Conservation (phyloP, 2,113 vertebrate genomes). For the Anoplopoma fimbria region DNA sequence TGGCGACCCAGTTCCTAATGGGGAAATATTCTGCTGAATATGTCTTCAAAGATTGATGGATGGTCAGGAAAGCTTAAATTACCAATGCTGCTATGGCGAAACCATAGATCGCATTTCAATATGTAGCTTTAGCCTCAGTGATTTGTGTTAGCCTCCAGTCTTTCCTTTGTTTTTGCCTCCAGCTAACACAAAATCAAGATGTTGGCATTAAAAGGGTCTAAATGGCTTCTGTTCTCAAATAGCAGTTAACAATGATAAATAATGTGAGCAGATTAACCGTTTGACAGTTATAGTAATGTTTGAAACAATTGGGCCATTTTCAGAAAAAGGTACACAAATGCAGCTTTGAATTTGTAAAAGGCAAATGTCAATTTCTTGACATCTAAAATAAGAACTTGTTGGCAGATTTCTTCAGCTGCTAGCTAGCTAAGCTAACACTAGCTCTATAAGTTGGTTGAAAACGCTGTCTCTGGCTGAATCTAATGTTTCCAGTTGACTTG, state of each 20-base stretch:
- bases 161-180: not conserved
- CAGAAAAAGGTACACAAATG: not conserved
- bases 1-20: constrained; percentile 30
- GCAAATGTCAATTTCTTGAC: not conserved
- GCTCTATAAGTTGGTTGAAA: not conserved
- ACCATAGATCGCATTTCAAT: too few relatives aligned
- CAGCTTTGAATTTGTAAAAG: not conserved
- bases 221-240: not conserved
- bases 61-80: not conserved
- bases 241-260: not conserved
- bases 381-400: not conserved
- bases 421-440: too few relatives aligned
- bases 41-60: not conserved
- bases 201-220: not conserved
- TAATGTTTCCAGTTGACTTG: not conserved
- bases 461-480: not conserved
- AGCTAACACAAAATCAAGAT: not conserved
- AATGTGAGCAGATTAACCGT: not conserved
- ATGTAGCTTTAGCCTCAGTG: too few relatives aligned
- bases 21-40: not conserved
- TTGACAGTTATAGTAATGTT: not conserved
- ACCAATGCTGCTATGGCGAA: not conserved
- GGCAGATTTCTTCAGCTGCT: not conserved
- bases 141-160: too few relatives aligned
- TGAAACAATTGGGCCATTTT: not conserved